Percentiles rank a stretch among this genome's conserved stretches.
These are phyloP conservation scores for Leptodactylus fallax DNA, from an alignment of 2,797 vertebrate species.

Conservation along the genomic window DNA sequence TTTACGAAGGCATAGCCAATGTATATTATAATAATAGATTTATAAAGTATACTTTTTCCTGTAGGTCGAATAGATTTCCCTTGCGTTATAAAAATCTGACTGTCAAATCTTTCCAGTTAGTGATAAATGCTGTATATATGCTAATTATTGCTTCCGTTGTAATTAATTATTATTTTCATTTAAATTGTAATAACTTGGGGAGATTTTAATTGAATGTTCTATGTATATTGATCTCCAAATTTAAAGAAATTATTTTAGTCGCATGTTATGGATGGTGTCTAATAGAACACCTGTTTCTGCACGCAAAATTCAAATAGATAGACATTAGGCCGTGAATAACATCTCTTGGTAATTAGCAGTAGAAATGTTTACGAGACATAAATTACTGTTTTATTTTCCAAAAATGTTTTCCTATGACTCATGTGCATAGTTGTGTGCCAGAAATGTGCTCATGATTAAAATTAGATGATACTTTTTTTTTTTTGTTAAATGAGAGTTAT, in stretches of 20 bases:
- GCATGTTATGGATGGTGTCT: slow-evolving; percentile 52
- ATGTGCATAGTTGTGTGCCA: slow-evolving; percentile 56
- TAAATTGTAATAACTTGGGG: neutral
- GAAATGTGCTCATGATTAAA: slow-evolving; percentile 61
- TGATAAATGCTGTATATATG: neutral
- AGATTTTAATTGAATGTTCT: slow-evolving; percentile 25
- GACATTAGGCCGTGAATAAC: slow-evolving; percentile 62
- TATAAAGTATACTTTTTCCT: neutral
- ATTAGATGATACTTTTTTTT: slow-evolving; percentile 49
- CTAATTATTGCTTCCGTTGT: slow-evolving; percentile 22
- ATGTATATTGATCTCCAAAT: slow-evolving; percentile 23
- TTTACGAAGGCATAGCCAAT: neutral
- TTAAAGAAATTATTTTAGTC: slow-evolving; percentile 12
- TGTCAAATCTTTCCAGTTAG: neutral
- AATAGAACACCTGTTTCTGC: slow-evolving; percentile 60
- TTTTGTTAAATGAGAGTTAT: slow-evolving; percentile 3
- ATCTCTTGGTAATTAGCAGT: slow-evolving; percentile 63
- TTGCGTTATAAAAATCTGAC: neutral
- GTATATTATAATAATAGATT: neutral
- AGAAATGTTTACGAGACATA: slow-evolving; percentile 63
- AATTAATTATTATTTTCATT: slow-evolving; percentile 28
- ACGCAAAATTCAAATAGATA: slow-evolving; percentile 55
- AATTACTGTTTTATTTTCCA: slow-evolving; percentile 64
- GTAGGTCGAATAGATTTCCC: neutral
- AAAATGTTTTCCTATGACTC: slow-evolving; percentile 64